Evolutionary conservation across 2,113 vertebrate species (phyloP).

Genomic region (Cervus canadensis): DNA sequence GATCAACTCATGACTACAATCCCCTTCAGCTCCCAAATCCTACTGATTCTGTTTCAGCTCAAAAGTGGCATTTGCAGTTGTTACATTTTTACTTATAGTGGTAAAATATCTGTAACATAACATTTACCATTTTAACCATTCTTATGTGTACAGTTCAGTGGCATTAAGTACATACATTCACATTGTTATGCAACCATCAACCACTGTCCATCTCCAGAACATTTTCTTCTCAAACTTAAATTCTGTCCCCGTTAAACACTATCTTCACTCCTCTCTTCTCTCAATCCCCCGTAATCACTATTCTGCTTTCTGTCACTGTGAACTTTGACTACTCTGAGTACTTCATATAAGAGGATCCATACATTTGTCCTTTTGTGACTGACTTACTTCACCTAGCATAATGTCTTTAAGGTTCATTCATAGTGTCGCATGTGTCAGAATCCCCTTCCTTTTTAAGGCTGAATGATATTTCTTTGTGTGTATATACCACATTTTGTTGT

Average conservation of each 20-base stretch:
- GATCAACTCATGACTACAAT: rapidly evolving
- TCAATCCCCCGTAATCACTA: rapidly evolving
- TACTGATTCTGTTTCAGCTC: rapidly evolving
- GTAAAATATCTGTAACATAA: background rate
- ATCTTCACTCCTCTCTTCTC: background rate
- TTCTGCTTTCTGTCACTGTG: rapidly evolving
- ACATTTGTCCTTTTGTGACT: background rate
- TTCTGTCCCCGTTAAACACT: background rate
- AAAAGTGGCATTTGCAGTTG: background rate
- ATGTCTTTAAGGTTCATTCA: background rate
- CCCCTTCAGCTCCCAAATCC: background rate
- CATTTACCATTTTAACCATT: background rate
- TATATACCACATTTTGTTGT: background rate
- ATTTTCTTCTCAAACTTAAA: background rate
- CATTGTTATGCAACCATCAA: rapidly evolving
- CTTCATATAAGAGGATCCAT: background rate
- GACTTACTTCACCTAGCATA: background rate
- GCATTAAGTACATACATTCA: rapidly evolving
- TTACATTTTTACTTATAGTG: background rate
- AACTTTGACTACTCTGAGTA: background rate
- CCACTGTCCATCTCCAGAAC: background rate
- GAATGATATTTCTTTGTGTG: background rate
- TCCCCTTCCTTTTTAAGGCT: background rate
- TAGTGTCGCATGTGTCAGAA: background rate
- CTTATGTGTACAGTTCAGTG: no score